Evolutionary conservation across 35 echinoderm and acorn worm genomes (phyloP).

Genomic region (Anneissia japonica): DNA sequence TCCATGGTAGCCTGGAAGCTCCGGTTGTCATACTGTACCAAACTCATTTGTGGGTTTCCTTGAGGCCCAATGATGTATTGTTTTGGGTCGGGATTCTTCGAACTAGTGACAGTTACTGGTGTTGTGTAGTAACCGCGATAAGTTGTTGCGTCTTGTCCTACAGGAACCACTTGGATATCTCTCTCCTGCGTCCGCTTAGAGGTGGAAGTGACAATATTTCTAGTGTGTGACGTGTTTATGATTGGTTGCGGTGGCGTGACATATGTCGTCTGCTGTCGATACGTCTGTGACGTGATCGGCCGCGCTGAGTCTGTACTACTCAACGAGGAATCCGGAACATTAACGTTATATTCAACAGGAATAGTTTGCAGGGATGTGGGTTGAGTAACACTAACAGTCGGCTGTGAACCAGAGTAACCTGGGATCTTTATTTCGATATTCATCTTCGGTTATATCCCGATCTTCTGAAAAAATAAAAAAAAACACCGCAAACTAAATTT

Average conservation of each 20-base stretch:
- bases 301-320: background rate
- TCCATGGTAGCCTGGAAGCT: conserved; percentile 86
- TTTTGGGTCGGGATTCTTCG: background rate
- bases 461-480: background rate
- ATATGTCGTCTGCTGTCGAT: background rate
- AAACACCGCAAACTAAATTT: no score
- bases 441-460: background rate
- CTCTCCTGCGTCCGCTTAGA: background rate
- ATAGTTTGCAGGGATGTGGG: background rate
- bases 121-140: background rate
- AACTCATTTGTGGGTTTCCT: conserved; percentile 54
- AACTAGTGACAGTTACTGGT: background rate
- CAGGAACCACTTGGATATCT: background rate
- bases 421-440: background rate
- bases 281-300: background rate
- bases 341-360: background rate
- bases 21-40: conserved; percentile 66
- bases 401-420: background rate
- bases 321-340: background rate
- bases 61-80: background rate
- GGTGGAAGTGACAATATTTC: background rate
- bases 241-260: background rate
- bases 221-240: background rate
- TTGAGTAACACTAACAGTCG: background rate
- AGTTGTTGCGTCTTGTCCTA: background rate